These are phyloP conservation scores for Yponomeuta plumbellus DNA, from an alignment of 2,888 invertebrate species.

Conservation along the genomic window DNA sequence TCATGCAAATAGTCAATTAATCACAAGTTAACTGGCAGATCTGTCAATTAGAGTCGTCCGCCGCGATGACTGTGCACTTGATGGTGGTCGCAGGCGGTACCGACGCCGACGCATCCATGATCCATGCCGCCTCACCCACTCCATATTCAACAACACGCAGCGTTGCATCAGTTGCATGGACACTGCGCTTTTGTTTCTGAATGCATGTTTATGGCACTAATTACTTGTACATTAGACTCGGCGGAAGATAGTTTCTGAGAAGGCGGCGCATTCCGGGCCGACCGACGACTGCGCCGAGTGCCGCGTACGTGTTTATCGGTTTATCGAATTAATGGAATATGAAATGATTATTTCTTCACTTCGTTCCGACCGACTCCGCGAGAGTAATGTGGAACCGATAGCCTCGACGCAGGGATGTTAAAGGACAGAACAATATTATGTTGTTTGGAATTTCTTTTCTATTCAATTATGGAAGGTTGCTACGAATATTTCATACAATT, in stretches of 20 bases:
- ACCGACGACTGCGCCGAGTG: neutral
- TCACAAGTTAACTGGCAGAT: neutral
- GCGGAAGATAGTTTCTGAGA: neutral
- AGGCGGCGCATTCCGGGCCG: neutral
- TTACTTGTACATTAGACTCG: neutral
- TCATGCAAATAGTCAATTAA: neutral
- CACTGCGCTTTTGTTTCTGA: neutral
- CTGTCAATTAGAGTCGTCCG: neutral
- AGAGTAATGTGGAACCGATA: neutral
- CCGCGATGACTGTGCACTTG: neutral
- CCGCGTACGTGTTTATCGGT: neutral
- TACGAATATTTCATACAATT: no score
- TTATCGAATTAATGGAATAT: constrained; percentile 1
- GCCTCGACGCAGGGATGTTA: no score
- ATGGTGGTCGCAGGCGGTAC: neutral
- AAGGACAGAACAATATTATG: no score
- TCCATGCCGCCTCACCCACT: neutral
- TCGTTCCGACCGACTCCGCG: neutral
- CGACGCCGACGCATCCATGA: neutral
- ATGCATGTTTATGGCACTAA: neutral
- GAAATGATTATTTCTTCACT: neutral
- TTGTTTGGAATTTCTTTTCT: no score
- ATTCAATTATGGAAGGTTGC: no score
- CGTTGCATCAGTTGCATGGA: neutral
- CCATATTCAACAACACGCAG: neutral